Evolutionary conservation across 1,140 invertebrate species (phyloP), one percentile per base, ranked within the genome.

Genomic region (Procambarus clarkii): DNA sequence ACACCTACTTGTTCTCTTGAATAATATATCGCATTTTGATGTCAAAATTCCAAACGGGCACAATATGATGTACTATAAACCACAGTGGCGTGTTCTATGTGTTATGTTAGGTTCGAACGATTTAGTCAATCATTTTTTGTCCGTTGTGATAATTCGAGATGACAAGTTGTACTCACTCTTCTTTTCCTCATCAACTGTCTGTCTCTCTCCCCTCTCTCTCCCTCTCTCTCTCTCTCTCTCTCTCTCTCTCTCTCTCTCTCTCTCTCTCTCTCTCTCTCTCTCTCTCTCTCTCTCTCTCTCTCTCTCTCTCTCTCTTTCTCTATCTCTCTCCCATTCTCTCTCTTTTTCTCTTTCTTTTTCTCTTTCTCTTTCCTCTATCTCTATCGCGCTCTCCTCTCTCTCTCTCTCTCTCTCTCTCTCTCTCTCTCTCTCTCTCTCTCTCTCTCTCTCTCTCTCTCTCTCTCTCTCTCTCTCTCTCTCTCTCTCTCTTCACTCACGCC

Each of bases 401-500:
- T 48, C 46, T 80, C 46, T 21, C 46, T 54, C 50, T 54, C 50
- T 58, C 48, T 44, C 80, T 82, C 80, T 54, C 80, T 82, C 80
- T 82, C 80, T 48, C 46, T 45, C 9, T 46, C 50, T 21, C 50
- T 82, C 80, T 54, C 78, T 80, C 46, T 48, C 78, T 48, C 46
- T 50, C 48, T 54, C 80, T 82, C 50, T 54, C 80, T 82, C 50
- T 80, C 78, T 24, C 80, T 82, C 50, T 54, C 78, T 48, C 46
- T 80, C 46, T 21, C 46, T 54, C 50, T 54, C 50, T 9, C 11
- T 11, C 11, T 11, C 11, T 11, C 11, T 11, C 11, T 11, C 11
- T 11, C 50, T 11, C 11, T 11, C 50, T 11, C 1, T 11, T 11
- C 50, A 8, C 50, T 11, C 50, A 8, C 50, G 4, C 50, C 9